These are phyloP conservation scores for Anas platyrhynchos DNA, from an alignment of 2,113 vertebrate genomes.

Conservation along the genomic window DNA sequence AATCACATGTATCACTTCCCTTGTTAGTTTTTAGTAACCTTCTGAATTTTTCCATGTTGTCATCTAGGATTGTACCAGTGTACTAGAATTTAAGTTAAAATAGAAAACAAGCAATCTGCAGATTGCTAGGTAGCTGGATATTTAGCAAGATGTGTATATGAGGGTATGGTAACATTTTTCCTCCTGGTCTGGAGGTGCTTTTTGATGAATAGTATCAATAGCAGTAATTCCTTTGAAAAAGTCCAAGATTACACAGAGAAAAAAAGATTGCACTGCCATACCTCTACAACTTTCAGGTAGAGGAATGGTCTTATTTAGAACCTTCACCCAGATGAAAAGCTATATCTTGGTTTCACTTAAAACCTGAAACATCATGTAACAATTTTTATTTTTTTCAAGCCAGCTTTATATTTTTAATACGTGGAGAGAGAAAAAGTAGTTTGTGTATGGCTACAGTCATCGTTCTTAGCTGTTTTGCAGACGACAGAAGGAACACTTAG, in stretches of 20 bases:
- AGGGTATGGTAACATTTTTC: background rate
- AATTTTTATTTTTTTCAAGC: background rate
- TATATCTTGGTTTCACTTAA: background rate
- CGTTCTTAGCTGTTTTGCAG: background rate
- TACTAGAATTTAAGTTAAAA: background rate
- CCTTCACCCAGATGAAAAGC: background rate
- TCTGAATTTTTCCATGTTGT: background rate
- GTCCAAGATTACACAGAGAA: background rate
- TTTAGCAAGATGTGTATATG: background rate
- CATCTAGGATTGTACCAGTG: background rate
- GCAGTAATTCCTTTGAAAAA: background rate
- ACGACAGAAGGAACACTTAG: background rate
- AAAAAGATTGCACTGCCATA: background rate
- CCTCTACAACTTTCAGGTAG: rapidly evolving
- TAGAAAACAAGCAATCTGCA: background rate
- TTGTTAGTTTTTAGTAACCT: background rate
- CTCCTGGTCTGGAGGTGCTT: background rate
- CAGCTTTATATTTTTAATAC: background rate
- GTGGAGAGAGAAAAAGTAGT: background rate
- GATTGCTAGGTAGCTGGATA: background rate
- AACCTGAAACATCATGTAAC: too few relatives aligned
- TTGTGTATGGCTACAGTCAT: background rate
- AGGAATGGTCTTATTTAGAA: background rate
- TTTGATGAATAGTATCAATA: background rate
- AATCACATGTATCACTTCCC: rapidly evolving